A percentile compares a stretch with the other conserved stretches of the same genome.
Conservation (phyloP, 2,113 vertebrate species). For the Steatornis caripensis region DNA sequence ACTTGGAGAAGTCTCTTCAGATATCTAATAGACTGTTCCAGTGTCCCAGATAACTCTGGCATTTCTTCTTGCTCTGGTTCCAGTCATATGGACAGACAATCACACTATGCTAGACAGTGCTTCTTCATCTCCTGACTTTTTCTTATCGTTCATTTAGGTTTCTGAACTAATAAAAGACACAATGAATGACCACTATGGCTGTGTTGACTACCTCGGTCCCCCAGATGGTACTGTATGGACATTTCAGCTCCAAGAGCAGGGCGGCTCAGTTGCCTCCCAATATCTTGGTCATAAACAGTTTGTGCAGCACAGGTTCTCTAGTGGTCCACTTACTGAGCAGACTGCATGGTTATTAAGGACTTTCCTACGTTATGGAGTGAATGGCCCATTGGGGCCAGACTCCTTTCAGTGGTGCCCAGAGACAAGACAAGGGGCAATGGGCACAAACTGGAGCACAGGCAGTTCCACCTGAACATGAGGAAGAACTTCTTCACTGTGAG, state of each 20-base stretch:
- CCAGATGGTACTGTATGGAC: not conserved
- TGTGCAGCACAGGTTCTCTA: not conserved
- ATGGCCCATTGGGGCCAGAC: too few species aligned
- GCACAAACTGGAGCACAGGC: too few species aligned
- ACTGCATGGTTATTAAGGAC: not conserved
- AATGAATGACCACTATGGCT: not conserved
- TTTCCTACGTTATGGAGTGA: not conserved
- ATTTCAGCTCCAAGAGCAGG: not conserved
- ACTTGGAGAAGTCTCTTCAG: not conserved
- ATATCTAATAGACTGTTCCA: not conserved
- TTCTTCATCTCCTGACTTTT: not conserved
- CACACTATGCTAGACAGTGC: not conserved
- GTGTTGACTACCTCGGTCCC: fast-evolving
- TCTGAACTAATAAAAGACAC: not conserved
- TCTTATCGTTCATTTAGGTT: not conserved
- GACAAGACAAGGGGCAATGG: too few species aligned
- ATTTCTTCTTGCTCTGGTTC: not conserved
- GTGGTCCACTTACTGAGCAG: not conserved
- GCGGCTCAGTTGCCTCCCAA: not conserved
- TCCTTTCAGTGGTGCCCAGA: too few species aligned
- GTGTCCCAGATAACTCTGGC: not conserved
- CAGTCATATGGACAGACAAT: not conserved
- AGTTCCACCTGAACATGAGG: too few species aligned
- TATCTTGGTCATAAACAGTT: not conserved
- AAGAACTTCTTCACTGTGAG: too few species aligned